phyloP scores from a whole-genome alignment of 2,888 invertebrate genomes.

The Halocaridina rubra region DNA sequence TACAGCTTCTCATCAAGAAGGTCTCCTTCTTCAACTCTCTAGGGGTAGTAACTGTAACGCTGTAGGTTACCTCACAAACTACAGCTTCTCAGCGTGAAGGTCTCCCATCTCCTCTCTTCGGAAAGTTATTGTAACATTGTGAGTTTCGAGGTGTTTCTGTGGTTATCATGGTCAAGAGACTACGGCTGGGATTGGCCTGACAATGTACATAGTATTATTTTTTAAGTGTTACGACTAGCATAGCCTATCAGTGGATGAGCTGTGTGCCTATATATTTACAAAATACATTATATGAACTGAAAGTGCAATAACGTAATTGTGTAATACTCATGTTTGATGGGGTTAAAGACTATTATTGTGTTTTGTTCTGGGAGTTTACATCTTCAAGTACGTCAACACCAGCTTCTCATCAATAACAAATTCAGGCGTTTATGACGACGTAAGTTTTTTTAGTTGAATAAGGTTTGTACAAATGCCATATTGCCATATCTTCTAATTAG shows the following conservation, averaged over 20 bases:
- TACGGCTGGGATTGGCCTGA: conserved; percentile 29
- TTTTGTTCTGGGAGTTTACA: conserved; percentile 29
- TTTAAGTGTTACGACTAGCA: conserved; percentile 29
- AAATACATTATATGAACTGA: too few species aligned
- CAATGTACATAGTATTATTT: conserved; percentile 41
- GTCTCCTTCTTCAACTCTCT: too few species aligned
- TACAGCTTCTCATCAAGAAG: too few species aligned
- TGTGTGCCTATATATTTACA: conserved; percentile 41
- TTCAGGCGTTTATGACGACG: too few species aligned
- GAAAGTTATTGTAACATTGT: too few species aligned
- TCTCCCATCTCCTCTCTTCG: too few species aligned
- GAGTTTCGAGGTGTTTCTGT: too few species aligned
- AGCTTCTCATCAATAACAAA: conserved; percentile 47
- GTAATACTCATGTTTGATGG: conserved; percentile 47
- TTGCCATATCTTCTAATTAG: conserved; percentile 47
- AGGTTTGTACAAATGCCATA: conserved; percentile 59
- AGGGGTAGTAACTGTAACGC: too few species aligned
- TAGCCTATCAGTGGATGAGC: conserved; percentile 30
- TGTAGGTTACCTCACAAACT: too few species aligned
- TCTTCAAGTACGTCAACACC: conserved; percentile 30
- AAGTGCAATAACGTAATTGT: conserved; percentile 52
- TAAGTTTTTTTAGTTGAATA: conserved; percentile 56
- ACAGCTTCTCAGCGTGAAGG: too few species aligned
- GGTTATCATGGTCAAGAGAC: too few species aligned
- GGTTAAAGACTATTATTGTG: background rate